These are phyloP conservation scores for Macrochelys suwanniensis DNA, from an alignment of 2,797 vertebrate species.

Conservation along the genomic window DNA sequence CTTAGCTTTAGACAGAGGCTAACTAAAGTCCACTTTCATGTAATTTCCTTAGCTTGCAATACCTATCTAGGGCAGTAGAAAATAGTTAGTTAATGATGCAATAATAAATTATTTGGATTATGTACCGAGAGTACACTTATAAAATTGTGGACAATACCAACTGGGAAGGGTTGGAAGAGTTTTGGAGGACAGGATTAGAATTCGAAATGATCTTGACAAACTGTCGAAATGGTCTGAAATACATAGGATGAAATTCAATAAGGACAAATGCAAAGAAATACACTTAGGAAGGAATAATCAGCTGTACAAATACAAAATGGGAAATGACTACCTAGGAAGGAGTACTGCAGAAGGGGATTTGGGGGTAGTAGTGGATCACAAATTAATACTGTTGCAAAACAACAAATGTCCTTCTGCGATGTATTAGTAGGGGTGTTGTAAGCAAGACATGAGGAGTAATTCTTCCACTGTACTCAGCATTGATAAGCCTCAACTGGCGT, in stretches of 20 bases:
- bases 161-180: neutral
- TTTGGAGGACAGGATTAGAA: neutral
- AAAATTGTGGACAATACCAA: neutral
- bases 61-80: neutral
- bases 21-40: neutral
- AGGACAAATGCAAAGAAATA: neutral
- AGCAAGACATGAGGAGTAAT: neutral
- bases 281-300: neutral
- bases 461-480: neutral
- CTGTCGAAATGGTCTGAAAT: neutral
- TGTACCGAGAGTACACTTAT: neutral
- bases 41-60: slow-evolving; percentile 29
- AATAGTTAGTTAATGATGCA: neutral
- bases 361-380: neutral
- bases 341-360: neutral
- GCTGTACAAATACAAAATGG: neutral
- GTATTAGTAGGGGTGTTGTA: neutral
- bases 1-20: neutral
- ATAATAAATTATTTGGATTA: neutral
- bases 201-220: neutral
- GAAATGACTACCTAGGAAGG: neutral
- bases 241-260: neutral
- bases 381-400: neutral
- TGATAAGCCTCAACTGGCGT: neutral
- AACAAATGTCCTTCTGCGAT: neutral